Percentiles rank a stretch among this genome's conserved stretches.
Evolutionary conservation across 1,140 invertebrate species (phyloP).

Genomic region (Trialeurodes vaporariorum): DNA sequence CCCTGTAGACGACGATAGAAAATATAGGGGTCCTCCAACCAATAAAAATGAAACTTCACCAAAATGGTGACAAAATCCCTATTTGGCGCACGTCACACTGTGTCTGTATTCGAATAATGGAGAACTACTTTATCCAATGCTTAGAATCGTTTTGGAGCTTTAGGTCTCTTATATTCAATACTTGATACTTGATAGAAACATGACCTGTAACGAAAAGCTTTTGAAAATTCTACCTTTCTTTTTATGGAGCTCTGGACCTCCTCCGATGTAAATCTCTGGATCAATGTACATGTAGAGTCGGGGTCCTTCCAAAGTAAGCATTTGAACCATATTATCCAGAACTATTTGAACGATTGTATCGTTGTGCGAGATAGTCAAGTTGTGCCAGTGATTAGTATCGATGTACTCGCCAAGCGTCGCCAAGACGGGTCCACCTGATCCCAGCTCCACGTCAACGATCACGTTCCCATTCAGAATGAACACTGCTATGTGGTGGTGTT

Average conservation of each 20-base stretch:
- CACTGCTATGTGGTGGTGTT: constrained; percentile 64
- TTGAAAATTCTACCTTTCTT: constrained; percentile 32
- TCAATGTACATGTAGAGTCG: constrained; percentile 76
- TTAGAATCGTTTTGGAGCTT: no score
- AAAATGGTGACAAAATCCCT: no score
- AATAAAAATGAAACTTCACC: no score
- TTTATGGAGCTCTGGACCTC: constrained; percentile 64
- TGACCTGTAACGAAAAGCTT: not conserved
- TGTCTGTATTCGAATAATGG: no score
- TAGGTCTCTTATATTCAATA: no score
- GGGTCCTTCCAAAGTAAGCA: constrained; percentile 54
- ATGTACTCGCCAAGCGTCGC: constrained; percentile 53
- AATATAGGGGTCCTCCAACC: no score
- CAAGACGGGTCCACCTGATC: constrained; percentile 52
- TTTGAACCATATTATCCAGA: constrained; percentile 54
- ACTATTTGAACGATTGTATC: constrained; percentile 55
- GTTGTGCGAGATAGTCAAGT: constrained; percentile 72
- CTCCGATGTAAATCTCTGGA: constrained; percentile 84
- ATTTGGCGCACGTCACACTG: not conserved
- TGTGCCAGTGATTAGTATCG: constrained; percentile 73
- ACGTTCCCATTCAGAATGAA: constrained; percentile 66
- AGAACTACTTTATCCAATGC: no score
- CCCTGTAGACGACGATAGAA: no score
- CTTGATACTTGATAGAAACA: no score
- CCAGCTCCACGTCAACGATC: constrained; percentile 70